Percentiles rank a stretch among this genome's conserved stretches.
phyloP scores from a whole-genome alignment of 1,140 invertebrate species.

The Caenorhabditis inopinata region DNA sequence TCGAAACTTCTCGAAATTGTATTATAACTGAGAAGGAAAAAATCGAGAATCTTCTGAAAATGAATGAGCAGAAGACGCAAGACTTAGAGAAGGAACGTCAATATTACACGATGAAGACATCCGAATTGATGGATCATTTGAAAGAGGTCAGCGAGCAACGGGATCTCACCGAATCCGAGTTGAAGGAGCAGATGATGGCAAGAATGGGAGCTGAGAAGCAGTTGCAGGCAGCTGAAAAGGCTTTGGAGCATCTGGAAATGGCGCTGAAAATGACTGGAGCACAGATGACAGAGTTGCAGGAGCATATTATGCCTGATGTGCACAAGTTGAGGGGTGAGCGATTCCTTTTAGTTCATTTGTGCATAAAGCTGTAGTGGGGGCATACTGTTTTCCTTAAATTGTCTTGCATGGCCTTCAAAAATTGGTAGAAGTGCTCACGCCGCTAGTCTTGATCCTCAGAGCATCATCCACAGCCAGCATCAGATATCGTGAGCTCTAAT shows the following conservation, averaged over 20 bases:
- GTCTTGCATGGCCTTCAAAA: too few relatives aligned
- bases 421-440: too few relatives aligned
- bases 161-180: constrained; percentile 58
- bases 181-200: constrained; percentile 57
- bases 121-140: constrained; percentile 46
- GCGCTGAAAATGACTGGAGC: constrained; percentile 56
- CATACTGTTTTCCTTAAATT: too few relatives aligned
- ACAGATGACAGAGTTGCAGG: constrained; percentile 56
- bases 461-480: too few relatives aligned
- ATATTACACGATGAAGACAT: constrained; percentile 52
- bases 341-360: neutral
- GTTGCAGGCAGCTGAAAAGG: constrained; percentile 49
- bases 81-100: constrained; percentile 53
- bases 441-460: too few relatives aligned
- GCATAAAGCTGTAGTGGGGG: too few relatives aligned
- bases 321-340: constrained; percentile 54
- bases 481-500: too few relatives aligned
- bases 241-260: constrained; percentile 58
- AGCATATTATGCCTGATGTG: constrained; percentile 58
- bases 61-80: constrained; percentile 50
- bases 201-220: constrained; percentile 58
- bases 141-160: constrained; percentile 60
- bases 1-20: constrained; percentile 52
- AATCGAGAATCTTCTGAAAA: constrained; percentile 43
- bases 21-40: constrained; percentile 53